These are phyloP conservation scores for Hippopotamus amphibius DNA, from an alignment of 2,113 vertebrate species.

Conservation along the genomic window DNA sequence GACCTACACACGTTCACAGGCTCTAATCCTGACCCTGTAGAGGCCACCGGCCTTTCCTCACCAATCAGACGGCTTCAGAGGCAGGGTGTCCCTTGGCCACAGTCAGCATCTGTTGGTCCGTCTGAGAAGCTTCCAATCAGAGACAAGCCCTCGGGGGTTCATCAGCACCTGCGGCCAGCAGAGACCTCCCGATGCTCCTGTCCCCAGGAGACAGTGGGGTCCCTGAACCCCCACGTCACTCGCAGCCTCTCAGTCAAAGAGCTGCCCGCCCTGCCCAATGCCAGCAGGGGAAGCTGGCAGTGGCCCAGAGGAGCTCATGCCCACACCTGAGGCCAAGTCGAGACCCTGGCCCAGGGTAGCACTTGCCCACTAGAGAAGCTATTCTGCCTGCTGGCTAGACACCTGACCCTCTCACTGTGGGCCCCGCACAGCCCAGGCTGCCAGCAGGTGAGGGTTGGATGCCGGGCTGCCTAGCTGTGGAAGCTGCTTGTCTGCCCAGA, in stretches of 20 bases:
- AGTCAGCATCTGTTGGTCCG: not conserved
- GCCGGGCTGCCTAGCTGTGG: not conserved
- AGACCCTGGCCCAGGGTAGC: not conserved
- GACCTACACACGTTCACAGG: not conserved
- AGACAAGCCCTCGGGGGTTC: not conserved
- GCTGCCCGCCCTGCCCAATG: not conserved
- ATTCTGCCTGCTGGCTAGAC: not conserved
- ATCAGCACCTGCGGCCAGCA: not conserved
- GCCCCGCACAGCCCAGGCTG: not conserved
- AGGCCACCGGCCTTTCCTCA: slow-evolving; percentile 57
- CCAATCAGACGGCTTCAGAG: slow-evolving; percentile 63
- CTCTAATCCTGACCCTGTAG: not conserved
- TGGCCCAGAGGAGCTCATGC: not conserved
- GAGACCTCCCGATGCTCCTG: not conserved
- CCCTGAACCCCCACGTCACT: not conserved
- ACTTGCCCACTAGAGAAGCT: not conserved
- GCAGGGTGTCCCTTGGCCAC: not conserved
- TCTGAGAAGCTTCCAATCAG: not conserved
- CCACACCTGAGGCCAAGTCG: not conserved
- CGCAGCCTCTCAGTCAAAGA: slow-evolving; percentile 19
- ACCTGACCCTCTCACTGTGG: not conserved
- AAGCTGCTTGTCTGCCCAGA: not conserved
- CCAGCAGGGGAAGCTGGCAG: not conserved
- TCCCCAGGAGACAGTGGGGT: not conserved
- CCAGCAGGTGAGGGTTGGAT: not conserved